phyloP scores from a whole-genome alignment of 2,888 invertebrate genomes.

The Microplitis deprimator region DNA sequence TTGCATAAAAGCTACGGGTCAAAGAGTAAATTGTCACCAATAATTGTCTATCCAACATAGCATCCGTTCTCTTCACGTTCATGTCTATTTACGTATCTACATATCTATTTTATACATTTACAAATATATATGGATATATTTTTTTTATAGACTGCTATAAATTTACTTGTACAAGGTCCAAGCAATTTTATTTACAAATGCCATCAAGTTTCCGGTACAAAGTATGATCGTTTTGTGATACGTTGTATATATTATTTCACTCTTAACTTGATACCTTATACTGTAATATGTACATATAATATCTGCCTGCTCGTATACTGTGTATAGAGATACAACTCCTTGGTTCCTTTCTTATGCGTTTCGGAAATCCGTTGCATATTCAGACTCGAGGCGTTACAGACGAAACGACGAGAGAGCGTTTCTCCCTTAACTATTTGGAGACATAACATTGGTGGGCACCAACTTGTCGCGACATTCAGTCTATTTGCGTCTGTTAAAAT shows the following conservation, averaged over 20 bases:
- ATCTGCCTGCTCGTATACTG: not conserved
- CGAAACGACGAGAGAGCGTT: slow-evolving; percentile 10
- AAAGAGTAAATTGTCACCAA: slow-evolving; percentile 43
- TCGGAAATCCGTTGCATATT: slow-evolving; percentile 37
- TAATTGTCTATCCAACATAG: slow-evolving; percentile 40
- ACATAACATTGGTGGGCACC: slow-evolving; percentile 34
- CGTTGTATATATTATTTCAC: slow-evolving; percentile 22
- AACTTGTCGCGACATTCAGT: slow-evolving; percentile 34
- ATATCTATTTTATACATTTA: slow-evolving; percentile 13
- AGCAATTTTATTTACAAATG: slow-evolving; percentile 44
- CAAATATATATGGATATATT: slow-evolving; percentile 24
- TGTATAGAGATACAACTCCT: slow-evolving; percentile 37
- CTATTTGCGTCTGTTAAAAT: slow-evolving; percentile 16
- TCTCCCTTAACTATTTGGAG: slow-evolving; percentile 18
- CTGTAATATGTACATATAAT: not conserved
- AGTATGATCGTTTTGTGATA: slow-evolving; percentile 28
- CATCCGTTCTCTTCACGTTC: slow-evolving; percentile 33
- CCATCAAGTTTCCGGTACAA: slow-evolving; percentile 38
- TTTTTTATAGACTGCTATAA: slow-evolving; percentile 26
- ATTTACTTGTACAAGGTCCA: slow-evolving; percentile 28
- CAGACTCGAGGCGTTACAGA: slow-evolving; percentile 28
- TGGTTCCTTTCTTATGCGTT: slow-evolving; percentile 43
- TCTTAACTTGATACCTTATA: slow-evolving; percentile 18
- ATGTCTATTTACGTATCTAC: slow-evolving; percentile 19
- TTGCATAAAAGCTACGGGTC: slow-evolving; percentile 27